Evolutionary conservation across 2,113 vertebrate genomes (phyloP), one percentile per base, ranked within the genome.

Genomic region (Chaenogobius annularis): DNA sequence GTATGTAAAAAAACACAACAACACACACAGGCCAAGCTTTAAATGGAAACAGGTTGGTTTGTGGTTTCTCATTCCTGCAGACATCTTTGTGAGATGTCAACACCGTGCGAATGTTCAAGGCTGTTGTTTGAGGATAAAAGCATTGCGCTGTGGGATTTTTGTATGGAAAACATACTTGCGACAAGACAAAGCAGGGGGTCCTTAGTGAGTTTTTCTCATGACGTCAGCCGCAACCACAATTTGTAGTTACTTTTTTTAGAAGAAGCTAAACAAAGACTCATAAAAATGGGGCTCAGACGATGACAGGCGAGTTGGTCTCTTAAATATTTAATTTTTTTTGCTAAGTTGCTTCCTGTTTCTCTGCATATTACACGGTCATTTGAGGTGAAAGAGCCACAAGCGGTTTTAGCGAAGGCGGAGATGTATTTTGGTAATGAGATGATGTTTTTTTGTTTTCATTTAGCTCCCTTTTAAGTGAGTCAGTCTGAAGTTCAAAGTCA

Each of bases 21-120:
- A 31, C 4, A 31, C 26, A 31, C 26, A 31, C 26, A 31, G 26
- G 81, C 79, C 63, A 78, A 61, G 80, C 84, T 87, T 50, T 89
- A 89, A 90, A 90, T 91, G 86, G 87, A 91, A 90, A 83, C 86
- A 90, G 87, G 82, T 82, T 79, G 85, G 85, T 89, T 84, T 83
- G 87, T 2, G 87, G 84, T 80, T 83, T 77, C 61, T 65, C 74
- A 75, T 83, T 85, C 81, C 76, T 81, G 74, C 68, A 74, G 74
- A 66, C 40, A 75, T 75, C 75, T 78, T 80, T 73, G 69, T 73
- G 80, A 73, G 88, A 85, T 73, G 82, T 58, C 47, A 73, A 78
- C 81, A 59, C 74, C 46, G 63, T 82, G 87, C 83, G 86, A 88
- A 85, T 14, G 66, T 77, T 58, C 62, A 61, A 64, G 74, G 80